Evolutionary conservation across 2,888 invertebrate species (phyloP).

Genomic region (Cosmopolites sordidus): DNA sequence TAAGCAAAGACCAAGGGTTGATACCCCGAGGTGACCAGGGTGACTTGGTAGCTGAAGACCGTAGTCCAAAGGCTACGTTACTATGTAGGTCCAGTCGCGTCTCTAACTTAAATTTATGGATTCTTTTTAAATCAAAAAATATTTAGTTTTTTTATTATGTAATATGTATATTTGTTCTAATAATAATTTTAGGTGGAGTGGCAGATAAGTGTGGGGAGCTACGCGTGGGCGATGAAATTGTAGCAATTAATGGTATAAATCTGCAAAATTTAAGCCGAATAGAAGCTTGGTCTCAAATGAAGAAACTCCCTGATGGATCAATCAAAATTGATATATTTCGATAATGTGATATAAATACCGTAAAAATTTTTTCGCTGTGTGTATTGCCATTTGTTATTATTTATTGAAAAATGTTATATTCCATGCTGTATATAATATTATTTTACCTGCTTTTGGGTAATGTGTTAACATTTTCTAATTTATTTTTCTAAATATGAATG

Average conservation of each 20-base stretch:
- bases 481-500: not conserved
- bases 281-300: slow-evolving; percentile 91
- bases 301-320: slow-evolving; percentile 81
- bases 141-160: no score
- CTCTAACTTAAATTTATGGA: no score
- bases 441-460: not conserved
- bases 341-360: slow-evolving; percentile 23
- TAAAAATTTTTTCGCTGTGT: not conserved
- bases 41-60: no score
- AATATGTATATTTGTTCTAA: no score
- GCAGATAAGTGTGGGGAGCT: slow-evolving; percentile 83
- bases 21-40: no score
- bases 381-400: slow-evolving; percentile 1
- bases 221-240: slow-evolving; percentile 80
- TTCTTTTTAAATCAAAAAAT: no score
- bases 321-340: slow-evolving; percentile 36
- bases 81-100: no score
- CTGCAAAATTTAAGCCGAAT: slow-evolving; percentile 84
- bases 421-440: not conserved
- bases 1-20: no score
- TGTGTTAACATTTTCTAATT: not conserved
- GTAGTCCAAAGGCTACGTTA: no score
- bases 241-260: slow-evolving; percentile 76
- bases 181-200: slow-evolving; percentile 66
- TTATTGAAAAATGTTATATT: not conserved